Evolutionary conservation across 2,113 vertebrate genomes (phyloP).

Genomic region (Tetrao urogallus): DNA sequence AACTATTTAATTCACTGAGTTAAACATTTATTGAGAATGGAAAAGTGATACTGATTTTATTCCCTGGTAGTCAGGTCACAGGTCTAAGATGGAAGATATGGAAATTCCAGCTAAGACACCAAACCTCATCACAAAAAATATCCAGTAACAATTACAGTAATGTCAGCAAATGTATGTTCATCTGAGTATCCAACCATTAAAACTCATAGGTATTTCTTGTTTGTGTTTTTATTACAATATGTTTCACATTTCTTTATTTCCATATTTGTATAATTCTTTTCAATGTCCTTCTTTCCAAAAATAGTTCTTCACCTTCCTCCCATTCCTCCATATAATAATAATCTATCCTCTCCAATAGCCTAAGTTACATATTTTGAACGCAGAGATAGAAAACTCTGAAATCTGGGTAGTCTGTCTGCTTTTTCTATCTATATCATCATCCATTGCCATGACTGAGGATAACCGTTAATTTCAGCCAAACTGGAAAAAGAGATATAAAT

Average conservation of each 20-base stretch:
- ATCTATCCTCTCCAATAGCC: background rate
- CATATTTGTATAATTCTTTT: background rate
- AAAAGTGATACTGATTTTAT: constrained; percentile 67
- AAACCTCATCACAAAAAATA: constrained; percentile 4
- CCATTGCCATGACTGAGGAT: background rate
- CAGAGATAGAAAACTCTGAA: background rate
- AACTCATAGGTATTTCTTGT: background rate
- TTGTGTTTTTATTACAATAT: background rate
- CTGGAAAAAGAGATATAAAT: background rate
- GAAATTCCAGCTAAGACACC: constrained; percentile 59
- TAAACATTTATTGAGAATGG: constrained; percentile 67
- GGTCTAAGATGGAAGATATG: constrained; percentile 35
- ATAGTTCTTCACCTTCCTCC: background rate
- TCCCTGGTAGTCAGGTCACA: constrained; percentile 41
- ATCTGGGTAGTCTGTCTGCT: background rate
- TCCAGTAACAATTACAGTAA: background rate
- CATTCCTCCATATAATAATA: background rate
- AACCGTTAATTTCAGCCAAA: background rate
- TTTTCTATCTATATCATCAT: background rate
- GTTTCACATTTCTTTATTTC: background rate
- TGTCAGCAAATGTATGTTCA: background rate
- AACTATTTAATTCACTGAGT: constrained; percentile 65
- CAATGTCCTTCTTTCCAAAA: background rate
- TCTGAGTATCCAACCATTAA: background rate
- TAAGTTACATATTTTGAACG: background rate